Evolutionary conservation across 2,888 invertebrate species (phyloP).

Genomic region (Acrobasis suavella): DNA sequence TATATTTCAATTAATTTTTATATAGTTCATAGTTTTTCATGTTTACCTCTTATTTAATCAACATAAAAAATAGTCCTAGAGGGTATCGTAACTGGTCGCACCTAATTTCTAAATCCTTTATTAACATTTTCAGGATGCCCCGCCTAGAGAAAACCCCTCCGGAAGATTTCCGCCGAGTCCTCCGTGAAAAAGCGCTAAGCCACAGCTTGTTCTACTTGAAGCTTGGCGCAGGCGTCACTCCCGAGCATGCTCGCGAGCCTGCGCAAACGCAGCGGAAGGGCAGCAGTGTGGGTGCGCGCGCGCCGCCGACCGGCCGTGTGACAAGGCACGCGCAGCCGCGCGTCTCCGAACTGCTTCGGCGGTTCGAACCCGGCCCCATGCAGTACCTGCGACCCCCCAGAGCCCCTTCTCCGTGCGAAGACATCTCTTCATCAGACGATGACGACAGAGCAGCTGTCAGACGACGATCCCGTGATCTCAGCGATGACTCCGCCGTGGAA

Average conservation of each 20-base stretch:
- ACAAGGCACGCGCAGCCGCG: conserved; percentile 67
- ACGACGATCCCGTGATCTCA: conserved; percentile 71
- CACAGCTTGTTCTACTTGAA: conserved; percentile 79
- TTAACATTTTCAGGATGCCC: conserved; percentile 54
- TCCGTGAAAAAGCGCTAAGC: conserved; percentile 75
- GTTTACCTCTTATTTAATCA: no score
- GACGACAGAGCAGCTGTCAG: conserved; percentile 75
- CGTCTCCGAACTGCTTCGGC: conserved; percentile 69
- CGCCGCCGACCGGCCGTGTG: conserved; percentile 66
- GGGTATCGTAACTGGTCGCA: no score
- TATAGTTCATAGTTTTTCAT: no score
- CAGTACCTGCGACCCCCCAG: conserved; percentile 76
- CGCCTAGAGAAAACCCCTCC: conserved; percentile 64
- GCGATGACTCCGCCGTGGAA: conserved; percentile 81
- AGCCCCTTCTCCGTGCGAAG: conserved; percentile 66
- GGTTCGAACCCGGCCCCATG: conserved; percentile 74
- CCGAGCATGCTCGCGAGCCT: conserved; percentile 47
- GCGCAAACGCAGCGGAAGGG: conserved; percentile 34
- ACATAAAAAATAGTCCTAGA: no score
- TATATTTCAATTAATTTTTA: no score
- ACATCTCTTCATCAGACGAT: conserved; percentile 75
- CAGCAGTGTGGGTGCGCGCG: conserved; percentile 69
- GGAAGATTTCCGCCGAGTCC: conserved; percentile 75
- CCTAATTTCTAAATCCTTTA: no score
- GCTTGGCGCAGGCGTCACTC: conserved; percentile 62